Conservation (phyloP, 2,797 vertebrate genomes). For the Halcyon chelicuti region DNA sequence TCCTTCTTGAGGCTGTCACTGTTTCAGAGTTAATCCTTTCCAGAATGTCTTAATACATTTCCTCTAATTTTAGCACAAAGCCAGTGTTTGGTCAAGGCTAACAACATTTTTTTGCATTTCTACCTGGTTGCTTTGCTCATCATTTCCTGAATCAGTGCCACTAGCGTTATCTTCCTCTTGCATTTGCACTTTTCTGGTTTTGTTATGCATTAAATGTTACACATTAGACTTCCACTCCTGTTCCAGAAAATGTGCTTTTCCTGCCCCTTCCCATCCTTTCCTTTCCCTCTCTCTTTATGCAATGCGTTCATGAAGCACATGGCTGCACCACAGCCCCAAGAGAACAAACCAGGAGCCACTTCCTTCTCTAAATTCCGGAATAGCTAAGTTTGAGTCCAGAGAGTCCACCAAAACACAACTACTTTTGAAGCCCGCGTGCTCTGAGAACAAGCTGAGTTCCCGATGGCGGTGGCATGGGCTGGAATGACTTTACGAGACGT, state of each 20-base stretch:
- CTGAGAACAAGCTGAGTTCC: background rate
- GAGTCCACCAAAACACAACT: background rate
- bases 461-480: background rate
- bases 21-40: background rate
- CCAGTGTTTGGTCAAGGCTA: background rate
- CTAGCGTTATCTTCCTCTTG: background rate
- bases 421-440: background rate
- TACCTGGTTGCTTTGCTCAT: background rate
- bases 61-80: background rate
- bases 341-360: background rate
- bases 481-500: background rate
- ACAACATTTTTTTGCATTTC: background rate
- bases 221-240: background rate
- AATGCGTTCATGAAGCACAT: fast-evolving
- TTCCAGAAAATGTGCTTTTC: background rate
- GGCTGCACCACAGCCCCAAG: background rate
- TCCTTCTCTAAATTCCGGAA: background rate
- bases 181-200: background rate
- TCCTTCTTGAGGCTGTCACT: background rate
- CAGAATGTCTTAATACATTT: background rate
- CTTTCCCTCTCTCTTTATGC: background rate
- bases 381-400: background rate
- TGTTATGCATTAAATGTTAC: background rate
- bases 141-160: background rate
- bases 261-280: background rate